Conservation (phyloP, 37 sponge, comb jelly and placozoan species). For the Spongia lamella region DNA sequence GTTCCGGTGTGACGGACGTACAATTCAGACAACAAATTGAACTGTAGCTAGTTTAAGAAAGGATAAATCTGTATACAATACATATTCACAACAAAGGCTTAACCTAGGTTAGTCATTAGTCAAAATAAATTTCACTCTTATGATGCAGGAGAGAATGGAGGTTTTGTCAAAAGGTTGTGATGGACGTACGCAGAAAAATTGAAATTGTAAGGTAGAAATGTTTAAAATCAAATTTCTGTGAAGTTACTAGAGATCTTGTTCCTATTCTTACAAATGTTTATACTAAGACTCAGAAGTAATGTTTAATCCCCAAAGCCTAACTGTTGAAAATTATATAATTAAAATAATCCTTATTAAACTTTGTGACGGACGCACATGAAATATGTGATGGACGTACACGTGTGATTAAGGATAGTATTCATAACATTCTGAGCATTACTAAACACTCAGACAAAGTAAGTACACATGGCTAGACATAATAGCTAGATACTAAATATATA, state of each 20-base stretch:
- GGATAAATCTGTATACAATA: constrained; percentile 7
- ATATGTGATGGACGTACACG: too few species aligned
- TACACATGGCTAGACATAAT: too few species aligned
- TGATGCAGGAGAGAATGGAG: background rate
- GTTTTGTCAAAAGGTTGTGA: too few species aligned
- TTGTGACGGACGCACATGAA: constrained; percentile 31
- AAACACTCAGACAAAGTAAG: too few species aligned
- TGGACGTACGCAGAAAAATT: constrained; percentile 17
- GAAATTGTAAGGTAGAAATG: constrained; percentile 10
- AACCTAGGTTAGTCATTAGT: constrained; percentile 21
- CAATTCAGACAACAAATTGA: constrained; percentile 27
- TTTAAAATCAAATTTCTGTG: constrained; percentile 21
- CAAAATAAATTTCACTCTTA: background rate
- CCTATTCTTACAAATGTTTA: constrained; percentile 11
- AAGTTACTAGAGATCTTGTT: too few species aligned
- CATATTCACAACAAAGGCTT: constrained; percentile 19
- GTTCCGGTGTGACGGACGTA: constrained; percentile 35
- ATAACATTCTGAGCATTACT: background rate
- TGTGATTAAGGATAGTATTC: constrained; percentile 15
- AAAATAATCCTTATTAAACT: constrained; percentile 30
- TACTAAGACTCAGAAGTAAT: background rate
- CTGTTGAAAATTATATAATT: constrained; percentile 1
- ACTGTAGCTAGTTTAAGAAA: constrained; percentile 18
- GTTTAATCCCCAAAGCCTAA: constrained; percentile 11
- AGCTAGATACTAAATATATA: too few species aligned